Conservation (phyloP, 2,113 vertebrate species). For the Clupea harengus region DNA sequence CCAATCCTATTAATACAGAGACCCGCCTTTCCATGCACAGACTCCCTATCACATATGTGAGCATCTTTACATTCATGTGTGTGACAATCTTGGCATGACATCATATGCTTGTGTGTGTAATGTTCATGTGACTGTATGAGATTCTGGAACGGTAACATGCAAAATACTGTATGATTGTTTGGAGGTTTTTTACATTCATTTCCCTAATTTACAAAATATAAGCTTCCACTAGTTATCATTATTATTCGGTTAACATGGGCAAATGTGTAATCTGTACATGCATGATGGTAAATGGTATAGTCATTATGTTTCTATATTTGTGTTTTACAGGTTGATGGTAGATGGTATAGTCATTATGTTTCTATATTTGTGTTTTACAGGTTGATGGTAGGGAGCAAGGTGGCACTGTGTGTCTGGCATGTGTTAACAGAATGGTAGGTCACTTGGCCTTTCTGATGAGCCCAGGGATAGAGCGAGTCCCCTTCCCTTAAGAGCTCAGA, state of each 20-base stretch:
- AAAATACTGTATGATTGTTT: neutral
- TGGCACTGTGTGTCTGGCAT: neutral
- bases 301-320: neutral
- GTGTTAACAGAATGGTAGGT: neutral
- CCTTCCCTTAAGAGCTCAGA: neutral
- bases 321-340: neutral
- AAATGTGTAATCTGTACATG: too few relatives aligned
- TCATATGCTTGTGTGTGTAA: too few relatives aligned
- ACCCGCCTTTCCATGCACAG: slow-evolving; percentile 74
- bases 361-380: neutral
- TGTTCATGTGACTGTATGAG: too few relatives aligned
- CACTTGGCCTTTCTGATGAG: neutral
- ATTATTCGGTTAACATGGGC: too few relatives aligned
- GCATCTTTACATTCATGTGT: neutral
- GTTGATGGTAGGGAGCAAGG: neutral
- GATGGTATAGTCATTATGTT: neutral
- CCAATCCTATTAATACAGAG: slow-evolving; percentile 52
- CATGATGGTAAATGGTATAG: too few relatives aligned
- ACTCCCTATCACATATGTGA: slow-evolving; percentile 70
- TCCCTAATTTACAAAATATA: too few relatives aligned
- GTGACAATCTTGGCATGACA: slow-evolving; percentile 38
- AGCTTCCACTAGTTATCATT: too few relatives aligned
- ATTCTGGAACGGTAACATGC: neutral
- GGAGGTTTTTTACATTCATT: too few relatives aligned
- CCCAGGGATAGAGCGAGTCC: neutral